Percentiles rank a stretch among this genome's conserved stretches.
These are phyloP conservation scores for Diadophis punctatus DNA, from an alignment of 2,113 vertebrate genomes.

Conservation along the genomic window DNA sequence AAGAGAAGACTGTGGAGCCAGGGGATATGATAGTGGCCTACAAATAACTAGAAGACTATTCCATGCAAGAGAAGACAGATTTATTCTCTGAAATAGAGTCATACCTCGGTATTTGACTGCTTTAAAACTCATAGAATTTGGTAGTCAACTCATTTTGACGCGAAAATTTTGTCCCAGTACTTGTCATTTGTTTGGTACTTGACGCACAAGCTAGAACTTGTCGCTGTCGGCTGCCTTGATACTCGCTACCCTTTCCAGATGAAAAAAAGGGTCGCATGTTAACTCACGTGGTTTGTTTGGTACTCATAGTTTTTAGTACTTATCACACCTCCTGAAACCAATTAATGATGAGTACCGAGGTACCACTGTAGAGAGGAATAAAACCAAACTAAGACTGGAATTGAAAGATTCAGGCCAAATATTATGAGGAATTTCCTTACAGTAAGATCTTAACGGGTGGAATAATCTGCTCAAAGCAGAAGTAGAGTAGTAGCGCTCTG, in stretches of 20 bases:
- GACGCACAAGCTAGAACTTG: neutral
- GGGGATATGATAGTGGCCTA: neutral
- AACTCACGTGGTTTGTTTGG: neutral
- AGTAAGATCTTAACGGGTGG: neutral
- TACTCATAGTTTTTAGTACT: neutral
- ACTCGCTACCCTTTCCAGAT: neutral
- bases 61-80: neutral
- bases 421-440: neutral
- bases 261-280: neutral
- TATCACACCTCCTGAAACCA: neutral
- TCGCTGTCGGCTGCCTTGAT: neutral
- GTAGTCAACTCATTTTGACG: neutral
- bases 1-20: neutral
- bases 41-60: neutral
- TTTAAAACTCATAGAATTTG: neutral
- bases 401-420: neutral
- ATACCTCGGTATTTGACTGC: neutral
- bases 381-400: neutral
- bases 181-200: neutral
- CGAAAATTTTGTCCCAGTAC: neutral
- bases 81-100: neutral
- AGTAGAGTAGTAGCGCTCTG: neutral
- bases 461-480: neutral
- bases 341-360: neutral
- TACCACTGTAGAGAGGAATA: neutral